These are phyloP conservation scores for Elephantulus edwardii DNA, from an alignment of 2,113 vertebrate species.

Conservation along the genomic window DNA sequence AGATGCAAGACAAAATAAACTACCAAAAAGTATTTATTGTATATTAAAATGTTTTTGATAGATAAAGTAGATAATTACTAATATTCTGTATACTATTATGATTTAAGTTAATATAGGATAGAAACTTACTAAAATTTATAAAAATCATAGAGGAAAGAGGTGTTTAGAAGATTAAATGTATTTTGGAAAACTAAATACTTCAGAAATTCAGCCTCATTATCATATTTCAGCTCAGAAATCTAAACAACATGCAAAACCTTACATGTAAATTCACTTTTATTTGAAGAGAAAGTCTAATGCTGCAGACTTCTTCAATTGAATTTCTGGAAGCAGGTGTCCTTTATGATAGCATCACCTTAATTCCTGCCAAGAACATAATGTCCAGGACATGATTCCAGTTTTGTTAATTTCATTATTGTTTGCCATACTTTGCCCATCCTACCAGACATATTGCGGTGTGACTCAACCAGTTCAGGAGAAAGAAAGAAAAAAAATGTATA, in stretches of 20 bases:
- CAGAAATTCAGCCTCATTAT: background rate
- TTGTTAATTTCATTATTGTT: slow-evolving; percentile 69
- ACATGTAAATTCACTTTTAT: slow-evolving; percentile 14
- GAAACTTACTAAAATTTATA: background rate
- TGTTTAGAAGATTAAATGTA: background rate
- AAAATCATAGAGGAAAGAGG: background rate
- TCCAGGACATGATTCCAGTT: slow-evolving; percentile 54
- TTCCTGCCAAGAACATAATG: slow-evolving; percentile 69
- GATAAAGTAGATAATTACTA: background rate
- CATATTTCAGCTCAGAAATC: background rate
- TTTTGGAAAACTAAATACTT: background rate
- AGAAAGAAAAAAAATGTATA: slow-evolving; percentile 45
- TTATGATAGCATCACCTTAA: slow-evolving; percentile 62
- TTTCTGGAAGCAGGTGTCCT: slow-evolving; percentile 66
- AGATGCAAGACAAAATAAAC: background rate
- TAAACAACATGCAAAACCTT: background rate
- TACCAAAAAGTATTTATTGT: background rate
- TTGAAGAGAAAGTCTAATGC: background rate
- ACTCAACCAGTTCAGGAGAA: background rate
- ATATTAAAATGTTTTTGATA: slow-evolving; percentile 15
- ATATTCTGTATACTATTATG: background rate
- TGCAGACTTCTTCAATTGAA: background rate
- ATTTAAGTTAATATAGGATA: background rate
- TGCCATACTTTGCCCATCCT: background rate
- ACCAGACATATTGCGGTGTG: slow-evolving; percentile 10